These are phyloP conservation scores for Osmerus eperlanus DNA, from an alignment of 2,113 vertebrate species.

Conservation along the genomic window DNA sequence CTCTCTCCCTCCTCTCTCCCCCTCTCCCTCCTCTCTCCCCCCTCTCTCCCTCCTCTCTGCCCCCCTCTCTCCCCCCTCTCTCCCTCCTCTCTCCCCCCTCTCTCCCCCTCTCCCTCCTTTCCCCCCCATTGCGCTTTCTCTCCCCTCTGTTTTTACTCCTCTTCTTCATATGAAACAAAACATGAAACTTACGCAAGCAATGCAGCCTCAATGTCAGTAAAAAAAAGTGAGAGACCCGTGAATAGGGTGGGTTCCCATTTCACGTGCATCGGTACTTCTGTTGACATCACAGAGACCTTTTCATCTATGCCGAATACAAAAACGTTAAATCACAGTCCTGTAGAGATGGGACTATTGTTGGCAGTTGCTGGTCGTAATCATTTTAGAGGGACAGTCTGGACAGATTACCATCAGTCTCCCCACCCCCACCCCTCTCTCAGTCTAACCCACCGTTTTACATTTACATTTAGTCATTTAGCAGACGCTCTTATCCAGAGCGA, in stretches of 20 bases:
- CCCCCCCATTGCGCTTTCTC: neutral
- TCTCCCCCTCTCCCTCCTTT: neutral
- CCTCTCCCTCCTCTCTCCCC: too few relatives aligned
- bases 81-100: neutral
- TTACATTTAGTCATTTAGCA: too few relatives aligned
- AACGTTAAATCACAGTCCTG: conserved; percentile 49
- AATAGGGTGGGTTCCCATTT: conserved; percentile 51
- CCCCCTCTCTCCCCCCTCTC: conserved; percentile 5
- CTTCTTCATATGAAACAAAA: conserved; percentile 36
- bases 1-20: too few relatives aligned
- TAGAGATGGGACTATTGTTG: conserved; percentile 51
- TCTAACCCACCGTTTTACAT: conserved; percentile 1
- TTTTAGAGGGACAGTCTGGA: conserved; percentile 7
- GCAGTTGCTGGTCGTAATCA: conserved; percentile 20
- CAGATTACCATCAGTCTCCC: neutral
- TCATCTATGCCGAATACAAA: conserved; percentile 26
- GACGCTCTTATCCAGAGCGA: too few relatives aligned
- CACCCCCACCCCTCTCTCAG: conserved; percentile 1
- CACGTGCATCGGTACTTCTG: conserved; percentile 42
- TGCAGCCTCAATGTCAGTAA: conserved; percentile 61
- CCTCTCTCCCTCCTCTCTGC: too few relatives aligned
- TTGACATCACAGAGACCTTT: conserved; percentile 17
- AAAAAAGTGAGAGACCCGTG: conserved; percentile 54
- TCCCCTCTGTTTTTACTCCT: conserved; percentile 14
- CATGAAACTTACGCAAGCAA: conserved; percentile 55